Conservation (phyloP, 2,797 vertebrate genomes). For the Amblyraja radiata region DNA sequence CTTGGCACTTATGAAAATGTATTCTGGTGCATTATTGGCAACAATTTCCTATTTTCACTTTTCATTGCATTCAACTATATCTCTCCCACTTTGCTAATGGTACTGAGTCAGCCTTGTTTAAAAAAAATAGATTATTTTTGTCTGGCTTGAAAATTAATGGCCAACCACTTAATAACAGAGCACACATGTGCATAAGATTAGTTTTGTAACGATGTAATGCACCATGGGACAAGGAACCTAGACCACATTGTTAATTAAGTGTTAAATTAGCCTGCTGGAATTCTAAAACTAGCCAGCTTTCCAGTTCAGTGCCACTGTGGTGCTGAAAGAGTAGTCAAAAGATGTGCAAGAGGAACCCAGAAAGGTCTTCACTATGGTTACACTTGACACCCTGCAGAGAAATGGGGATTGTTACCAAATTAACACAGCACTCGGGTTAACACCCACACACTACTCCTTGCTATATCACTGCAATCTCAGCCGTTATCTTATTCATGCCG, state of each 20-base stretch:
- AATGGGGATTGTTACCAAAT: not conserved
- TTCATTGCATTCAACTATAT: not conserved
- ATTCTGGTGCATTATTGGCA: not conserved
- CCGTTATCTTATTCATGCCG: too few relatives aligned
- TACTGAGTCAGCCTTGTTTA: not conserved
- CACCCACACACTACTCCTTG: not conserved
- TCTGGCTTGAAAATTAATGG: not conserved
- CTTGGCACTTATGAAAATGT: not conserved
- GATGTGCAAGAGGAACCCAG: not conserved
- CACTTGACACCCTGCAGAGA: not conserved
- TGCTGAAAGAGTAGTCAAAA: not conserved
- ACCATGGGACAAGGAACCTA: not conserved
- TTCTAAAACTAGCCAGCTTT: not conserved
- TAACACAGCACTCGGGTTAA: not conserved
- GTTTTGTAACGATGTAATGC: not conserved
- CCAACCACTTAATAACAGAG: not conserved
- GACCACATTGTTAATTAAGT: not conserved
- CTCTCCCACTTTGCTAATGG: not conserved
- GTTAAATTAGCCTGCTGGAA: not conserved
- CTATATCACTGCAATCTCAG: not conserved
- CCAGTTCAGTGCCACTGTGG: not conserved
- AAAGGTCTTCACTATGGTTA: not conserved
- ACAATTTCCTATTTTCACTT: not conserved
- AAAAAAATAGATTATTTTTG: not conserved
- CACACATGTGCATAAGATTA: not conserved